Conservation (phyloP, 2,888 invertebrate species). For the Lasioglossum zephyrum region DNA sequence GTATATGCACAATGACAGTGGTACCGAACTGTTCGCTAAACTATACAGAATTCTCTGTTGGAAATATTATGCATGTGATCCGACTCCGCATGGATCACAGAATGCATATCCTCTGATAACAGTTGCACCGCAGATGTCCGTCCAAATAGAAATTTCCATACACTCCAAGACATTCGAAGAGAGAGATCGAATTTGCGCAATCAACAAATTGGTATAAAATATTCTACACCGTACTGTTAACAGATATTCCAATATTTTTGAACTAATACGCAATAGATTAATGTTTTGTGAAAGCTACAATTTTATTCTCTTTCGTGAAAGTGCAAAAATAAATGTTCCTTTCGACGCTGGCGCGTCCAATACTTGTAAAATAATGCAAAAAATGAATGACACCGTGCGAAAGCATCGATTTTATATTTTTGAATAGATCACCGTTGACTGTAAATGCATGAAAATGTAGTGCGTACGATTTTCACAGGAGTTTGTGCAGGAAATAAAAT, state of each 20-base stretch:
- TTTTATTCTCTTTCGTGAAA: background rate
- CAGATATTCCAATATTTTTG: background rate
- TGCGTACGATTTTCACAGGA: background rate
- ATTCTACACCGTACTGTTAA: background rate
- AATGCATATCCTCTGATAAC: background rate
- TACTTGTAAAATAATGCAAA: background rate
- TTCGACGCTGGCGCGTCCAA: background rate
- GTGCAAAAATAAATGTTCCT: background rate
- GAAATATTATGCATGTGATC: background rate
- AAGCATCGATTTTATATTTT: background rate
- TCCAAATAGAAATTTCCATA: background rate
- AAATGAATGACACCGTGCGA: background rate
- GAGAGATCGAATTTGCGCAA: background rate
- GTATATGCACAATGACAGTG: background rate
- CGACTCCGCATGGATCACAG: background rate
- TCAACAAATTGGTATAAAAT: background rate
- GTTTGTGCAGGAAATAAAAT: background rate
- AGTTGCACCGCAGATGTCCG: background rate
- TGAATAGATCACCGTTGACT: background rate
- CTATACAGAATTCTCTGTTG: background rate
- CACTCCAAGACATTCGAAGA: background rate
- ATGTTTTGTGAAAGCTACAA: background rate
- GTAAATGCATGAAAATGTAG: background rate
- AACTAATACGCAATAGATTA: background rate
- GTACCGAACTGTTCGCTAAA: background rate